Conservation (phyloP, 2,113 vertebrate genomes). For the Megalops atlanticus region DNA sequence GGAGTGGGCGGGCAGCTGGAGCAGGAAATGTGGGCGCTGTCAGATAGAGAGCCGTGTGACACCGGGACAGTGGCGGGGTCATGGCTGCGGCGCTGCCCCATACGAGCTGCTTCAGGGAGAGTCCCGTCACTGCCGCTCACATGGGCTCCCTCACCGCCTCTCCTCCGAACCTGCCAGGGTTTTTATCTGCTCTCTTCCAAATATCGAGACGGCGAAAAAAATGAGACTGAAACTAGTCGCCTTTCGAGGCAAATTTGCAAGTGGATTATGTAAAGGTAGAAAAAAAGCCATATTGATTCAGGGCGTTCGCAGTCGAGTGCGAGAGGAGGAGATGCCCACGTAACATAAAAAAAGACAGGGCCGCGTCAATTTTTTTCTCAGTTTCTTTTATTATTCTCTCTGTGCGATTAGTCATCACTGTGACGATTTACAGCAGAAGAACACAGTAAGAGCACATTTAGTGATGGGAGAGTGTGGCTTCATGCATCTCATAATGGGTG, state of each 20-base stretch:
- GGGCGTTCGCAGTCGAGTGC: not conserved
- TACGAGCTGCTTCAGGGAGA: not conserved
- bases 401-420: too few relatives aligned
- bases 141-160: not conserved
- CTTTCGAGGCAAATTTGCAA: not conserved
- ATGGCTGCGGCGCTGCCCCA: not conserved
- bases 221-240: too few relatives aligned
- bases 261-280: not conserved
- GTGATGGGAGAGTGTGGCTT: not conserved
- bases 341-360: not conserved
- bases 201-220: not conserved
- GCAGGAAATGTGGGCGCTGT: conserved; percentile 55
- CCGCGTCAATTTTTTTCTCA: not conserved
- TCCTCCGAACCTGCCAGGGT: not conserved
- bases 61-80: not conserved
- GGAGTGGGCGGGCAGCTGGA: conserved; percentile 26
- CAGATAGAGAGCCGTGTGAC: conserved; percentile 38
- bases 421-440: not conserved
- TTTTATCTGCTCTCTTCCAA: not conserved
- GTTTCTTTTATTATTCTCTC: too few relatives aligned
- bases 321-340: not conserved
- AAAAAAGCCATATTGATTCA: not conserved
- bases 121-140: not conserved
- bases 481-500: not conserved
- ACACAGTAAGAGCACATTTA: not conserved